Evolutionary conservation across 2,113 vertebrate genomes (phyloP), one percentile per base, ranked within the genome.

Genomic region (Tamias sibiricus): DNA sequence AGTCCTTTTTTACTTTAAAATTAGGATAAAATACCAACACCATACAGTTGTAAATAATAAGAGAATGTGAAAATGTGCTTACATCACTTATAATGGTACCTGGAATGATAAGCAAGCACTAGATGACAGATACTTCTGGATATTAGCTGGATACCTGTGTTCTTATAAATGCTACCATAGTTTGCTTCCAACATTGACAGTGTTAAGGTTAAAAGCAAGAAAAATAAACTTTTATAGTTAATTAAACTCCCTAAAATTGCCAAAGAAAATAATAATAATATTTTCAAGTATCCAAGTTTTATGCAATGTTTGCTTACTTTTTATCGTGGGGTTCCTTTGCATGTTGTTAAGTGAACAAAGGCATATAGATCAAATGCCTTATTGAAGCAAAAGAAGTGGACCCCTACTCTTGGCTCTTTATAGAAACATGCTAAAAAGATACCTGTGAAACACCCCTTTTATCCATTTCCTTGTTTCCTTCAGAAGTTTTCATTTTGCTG

Each of bases 191-290:
- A 8, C 14, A 6, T n/a, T 84, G 77, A 76, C 24, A 32, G 42
- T 57, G 11, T 35, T 52, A 52, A 17, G 30, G 49, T 76, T 20
- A 54, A 77, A 3, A 57, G 28, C 62, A 68, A 74, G 11, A 32
- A 44, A 68, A 66, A 71, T 16, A 12, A 84, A 59, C 4, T 26
- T 62, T 35, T 35, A 62, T 2, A 57, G 24, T 11, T 52, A 77
- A 95, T 47, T 79, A 86, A 81, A 66, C 5, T 80, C 32, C 14
- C 19, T 80, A 66, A 84, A 79, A 35, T 75, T 54, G 16, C 32
- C 1, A n/a, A 80, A 66, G 30, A 16, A 92, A 91, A 76, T n/a
- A 57, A 24, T 2, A 57, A 57, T 8, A 24, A 24, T 37, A 79
- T 59, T 77, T 37, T 19, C 44, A 77, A 79, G 24, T 77, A 12